Evolutionary conservation across 2,113 vertebrate species (phyloP), one percentile per base, ranked within the genome.

Genomic region (Pelodiscus sinensis): DNA sequence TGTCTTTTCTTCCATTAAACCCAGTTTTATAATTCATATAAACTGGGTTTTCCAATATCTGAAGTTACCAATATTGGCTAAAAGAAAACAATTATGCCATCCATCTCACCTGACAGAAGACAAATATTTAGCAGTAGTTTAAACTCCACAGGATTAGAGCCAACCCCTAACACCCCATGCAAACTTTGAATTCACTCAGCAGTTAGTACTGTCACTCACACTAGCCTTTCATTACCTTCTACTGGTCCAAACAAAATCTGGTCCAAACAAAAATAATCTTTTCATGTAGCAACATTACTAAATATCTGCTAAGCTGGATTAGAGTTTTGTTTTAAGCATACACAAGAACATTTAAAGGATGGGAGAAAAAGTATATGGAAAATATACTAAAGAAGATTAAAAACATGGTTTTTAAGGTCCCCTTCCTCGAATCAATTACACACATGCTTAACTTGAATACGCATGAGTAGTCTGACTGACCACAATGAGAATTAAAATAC

Each of bases 221-320:
- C 21, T 77, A 18, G 6, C 24, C 38, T 50, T 44, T 38, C 21
- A 24, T 12, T 77, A 77, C 5, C 50, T 50, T 77, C 90, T 62
- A 89, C 19, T 81, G 25, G 60, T 3, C 13, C 31, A 79, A 11
- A 25, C 27, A 54, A 16, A 2, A 8, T 81, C 51, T 22, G 58
- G 81, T 60, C n/a, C 14, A 94, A 57, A 60, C 24, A 60, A 27
- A 60, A 60, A 25, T 60, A 71, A 86, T 35, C 79, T 2, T 4
- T 84, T 84, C 77, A 82, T 18, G 71, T 87, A 83, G 8, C 16
- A 14, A 65, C 84, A 85, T 84, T 81, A 68, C 62, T 2, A 54
- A 77, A 50, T 22, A 85, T 71, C 3, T 3, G 2, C 27, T 85
- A 18, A 9, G 9, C n/a, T 71, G 16, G n/a, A 35, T 71, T 35